A percentile compares a stretch with the other conserved stretches of the same genome.
These are phyloP conservation scores for Agrotis exclamationis DNA, from an alignment of 2,888 invertebrate species.

Conservation along the genomic window DNA sequence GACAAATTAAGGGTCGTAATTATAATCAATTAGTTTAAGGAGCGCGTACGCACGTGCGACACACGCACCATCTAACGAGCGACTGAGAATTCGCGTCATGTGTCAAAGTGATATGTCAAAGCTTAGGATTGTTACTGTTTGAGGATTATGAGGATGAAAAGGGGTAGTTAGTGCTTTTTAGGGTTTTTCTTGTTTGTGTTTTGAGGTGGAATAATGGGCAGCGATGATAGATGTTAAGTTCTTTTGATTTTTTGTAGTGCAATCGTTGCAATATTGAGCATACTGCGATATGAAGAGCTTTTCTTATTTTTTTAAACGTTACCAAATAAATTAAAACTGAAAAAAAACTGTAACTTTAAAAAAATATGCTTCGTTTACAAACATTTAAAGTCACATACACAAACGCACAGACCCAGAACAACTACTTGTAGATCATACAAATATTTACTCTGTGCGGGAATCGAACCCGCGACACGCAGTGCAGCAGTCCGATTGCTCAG, in stretches of 20 bases:
- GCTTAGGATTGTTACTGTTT: constrained; percentile 53
- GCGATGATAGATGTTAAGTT: neutral
- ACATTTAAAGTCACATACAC: no score
- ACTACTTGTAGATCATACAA: no score
- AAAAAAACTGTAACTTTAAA: no score
- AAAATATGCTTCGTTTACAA: no score
- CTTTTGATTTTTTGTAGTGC: constrained; percentile 9
- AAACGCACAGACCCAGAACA: no score
- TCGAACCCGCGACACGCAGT: no score
- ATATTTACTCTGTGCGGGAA: no score
- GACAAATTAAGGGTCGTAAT: constrained; percentile 75
- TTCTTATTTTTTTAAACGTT: no score
- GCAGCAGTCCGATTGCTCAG: no score
- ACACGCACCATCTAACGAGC: constrained; percentile 83
- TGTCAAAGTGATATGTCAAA: constrained; percentile 68
- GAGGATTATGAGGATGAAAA: constrained; percentile 49
- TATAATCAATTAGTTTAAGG: constrained; percentile 83
- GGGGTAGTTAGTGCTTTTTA: constrained; percentile 47
- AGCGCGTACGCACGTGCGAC: constrained; percentile 75
- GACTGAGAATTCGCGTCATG: constrained; percentile 73
- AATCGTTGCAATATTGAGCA: no score
- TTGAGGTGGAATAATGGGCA: constrained; percentile 30
- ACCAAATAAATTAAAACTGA: no score
- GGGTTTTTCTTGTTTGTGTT: constrained; percentile 36
- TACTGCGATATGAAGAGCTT: no score